Evolutionary conservation across 1,140 invertebrate genomes (phyloP), one percentile per base, ranked within the genome.

Genomic region (Diorhabda elongata): DNA sequence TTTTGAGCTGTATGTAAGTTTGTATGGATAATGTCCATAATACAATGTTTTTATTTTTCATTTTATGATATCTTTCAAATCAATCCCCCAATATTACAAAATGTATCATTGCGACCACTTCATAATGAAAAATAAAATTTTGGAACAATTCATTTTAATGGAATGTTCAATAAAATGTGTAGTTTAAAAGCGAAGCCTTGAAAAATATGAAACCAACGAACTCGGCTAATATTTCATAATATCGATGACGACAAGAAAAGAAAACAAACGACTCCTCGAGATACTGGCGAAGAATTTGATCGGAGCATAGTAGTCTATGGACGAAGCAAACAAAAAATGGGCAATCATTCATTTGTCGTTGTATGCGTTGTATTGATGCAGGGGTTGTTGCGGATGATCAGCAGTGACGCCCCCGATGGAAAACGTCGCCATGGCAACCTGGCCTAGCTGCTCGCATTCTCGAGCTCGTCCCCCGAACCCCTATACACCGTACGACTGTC

Each of bases 311-410:
- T 44, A 62, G 44, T 44, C 8, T 62, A 62, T 44, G 61, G 61
- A 62, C 43, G 44, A 11, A 44, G 61, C 44, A 62, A 62, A 62
- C 61, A 62, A 62, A 62, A 62, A 61, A 61, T 44, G 44, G 61
- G 42, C 44, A 62, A 62, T 62, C 64, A 65, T 58, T 65, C 64
- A 65, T 65, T 65, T 65, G 64, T 62, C 61, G 47, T 52, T 43
- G 58, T 67, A 67, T 69, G 68, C 68, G 44, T 68, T 45, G 70
- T 71, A 71, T 71, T 71, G 70, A 71, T 71, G 70, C 70, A 68
- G 62, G 71, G 66, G 64, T 61, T 71, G 71, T 73, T 73, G 71
- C 71, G 71, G 71, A 73, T 73, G 69, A 73, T 73, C 71, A 52
- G 58, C 71, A 72, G 58, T 58, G 66, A 69, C 71, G 69, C 71